Conservation (phyloP, 2,797 vertebrate genomes). For the Eulemur rubriventer region DNA sequence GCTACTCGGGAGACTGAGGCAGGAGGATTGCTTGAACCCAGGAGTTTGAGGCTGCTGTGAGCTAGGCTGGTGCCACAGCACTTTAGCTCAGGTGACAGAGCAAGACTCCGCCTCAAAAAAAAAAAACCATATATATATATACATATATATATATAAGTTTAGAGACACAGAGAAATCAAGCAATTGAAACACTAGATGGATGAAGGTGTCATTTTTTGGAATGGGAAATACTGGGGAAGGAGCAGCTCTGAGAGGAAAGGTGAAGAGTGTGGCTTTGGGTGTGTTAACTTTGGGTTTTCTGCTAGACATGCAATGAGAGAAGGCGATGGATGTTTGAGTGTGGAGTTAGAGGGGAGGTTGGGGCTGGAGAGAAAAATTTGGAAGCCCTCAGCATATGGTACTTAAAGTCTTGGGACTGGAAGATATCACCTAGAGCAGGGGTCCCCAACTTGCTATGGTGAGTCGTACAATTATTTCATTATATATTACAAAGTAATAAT, state of each 20-base stretch:
- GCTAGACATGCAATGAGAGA: neutral
- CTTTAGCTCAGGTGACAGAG: too few species aligned
- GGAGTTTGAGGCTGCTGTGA: too few species aligned
- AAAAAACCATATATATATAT: neutral
- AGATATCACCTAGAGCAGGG: neutral
- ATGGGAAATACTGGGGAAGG: neutral
- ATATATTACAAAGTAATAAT: too few species aligned
- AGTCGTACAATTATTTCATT: too few species aligned
- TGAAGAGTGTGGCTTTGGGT: neutral
- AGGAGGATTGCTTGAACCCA: too few species aligned
- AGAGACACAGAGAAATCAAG: neutral
- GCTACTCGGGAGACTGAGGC: too few species aligned
- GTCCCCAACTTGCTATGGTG: too few species aligned
- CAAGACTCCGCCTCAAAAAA: neutral
- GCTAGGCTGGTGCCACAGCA: too few species aligned
- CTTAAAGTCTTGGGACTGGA: neutral
- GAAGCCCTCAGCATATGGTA: neutral
- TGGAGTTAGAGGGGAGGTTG: neutral
- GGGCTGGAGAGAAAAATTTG: neutral
- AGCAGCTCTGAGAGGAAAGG: neutral
- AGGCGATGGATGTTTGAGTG: neutral
- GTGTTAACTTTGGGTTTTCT: neutral
- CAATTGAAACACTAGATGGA: neutral
- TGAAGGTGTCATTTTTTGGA: neutral
- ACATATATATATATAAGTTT: neutral